Evolutionary conservation across 2,888 invertebrate species (phyloP).

Genomic region (Zaprionus lineosus): DNA sequence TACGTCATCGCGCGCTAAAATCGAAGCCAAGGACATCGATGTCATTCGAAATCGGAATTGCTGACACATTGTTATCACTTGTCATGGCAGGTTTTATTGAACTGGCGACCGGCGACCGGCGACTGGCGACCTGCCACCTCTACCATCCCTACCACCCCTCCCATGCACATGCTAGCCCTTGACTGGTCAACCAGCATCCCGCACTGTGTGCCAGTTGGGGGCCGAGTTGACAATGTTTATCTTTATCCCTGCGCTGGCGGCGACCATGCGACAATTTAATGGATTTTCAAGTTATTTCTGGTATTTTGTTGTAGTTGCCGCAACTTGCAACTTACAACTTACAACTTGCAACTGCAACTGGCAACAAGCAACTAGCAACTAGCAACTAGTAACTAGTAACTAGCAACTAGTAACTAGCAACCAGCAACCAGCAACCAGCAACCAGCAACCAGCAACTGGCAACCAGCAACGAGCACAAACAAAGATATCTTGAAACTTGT

Average conservation of each 20-base stretch:
- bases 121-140: neutral
- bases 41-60: conserved; percentile 31
- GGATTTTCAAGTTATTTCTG: conserved; percentile 77
- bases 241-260: conserved; percentile 58
- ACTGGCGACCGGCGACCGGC: too few species aligned
- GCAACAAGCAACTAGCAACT: conserved; percentile 12
- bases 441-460: conserved; percentile 9
- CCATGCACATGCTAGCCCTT: neutral
- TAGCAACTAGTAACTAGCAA: conserved; percentile 4
- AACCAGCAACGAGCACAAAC: conserved; percentile 47
- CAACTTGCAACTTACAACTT: conserved; percentile 14
- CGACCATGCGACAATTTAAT: conserved; percentile 61
- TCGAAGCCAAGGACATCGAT: conserved; percentile 66
- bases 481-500: conserved; percentile 73
- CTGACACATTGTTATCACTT: conserved; percentile 78
- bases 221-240: conserved; percentile 60
- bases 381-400: conserved; percentile 35
- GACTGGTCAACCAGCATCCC: too few species aligned
- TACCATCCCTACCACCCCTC: neutral
- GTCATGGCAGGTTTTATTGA: conserved; percentile 54
- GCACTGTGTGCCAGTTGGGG: neutral
- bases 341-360: conserved; percentile 11
- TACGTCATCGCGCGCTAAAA: conserved; percentile 45
- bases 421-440: conserved; percentile 15
- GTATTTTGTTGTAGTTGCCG: conserved; percentile 73